These are phyloP conservation scores for Acanthosepion lycidas DNA, from an alignment of 2,888 invertebrate genomes.

Conservation along the genomic window DNA sequence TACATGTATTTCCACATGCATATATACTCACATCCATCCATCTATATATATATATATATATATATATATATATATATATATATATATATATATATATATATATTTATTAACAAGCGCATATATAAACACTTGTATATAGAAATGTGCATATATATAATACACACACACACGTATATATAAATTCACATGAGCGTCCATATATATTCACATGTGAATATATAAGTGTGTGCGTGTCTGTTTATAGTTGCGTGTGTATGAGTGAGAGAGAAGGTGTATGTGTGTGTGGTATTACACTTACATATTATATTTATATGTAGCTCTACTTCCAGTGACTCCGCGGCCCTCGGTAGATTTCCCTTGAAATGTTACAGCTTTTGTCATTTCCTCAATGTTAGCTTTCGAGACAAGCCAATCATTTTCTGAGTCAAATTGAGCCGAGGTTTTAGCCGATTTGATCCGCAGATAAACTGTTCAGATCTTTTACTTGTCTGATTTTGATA, in stretches of 20 bases:
- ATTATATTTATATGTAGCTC: not conserved
- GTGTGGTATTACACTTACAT: not conserved
- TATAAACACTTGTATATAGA: not conserved
- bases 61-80: not conserved
- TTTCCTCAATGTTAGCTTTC: too few species aligned
- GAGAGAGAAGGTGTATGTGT: not conserved
- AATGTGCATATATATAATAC: not conserved
- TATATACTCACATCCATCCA: too few species aligned
- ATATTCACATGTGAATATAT: not conserved
- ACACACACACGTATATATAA: not conserved
- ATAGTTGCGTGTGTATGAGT: not conserved
- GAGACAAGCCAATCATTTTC: too few species aligned
- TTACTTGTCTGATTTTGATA: too few species aligned
- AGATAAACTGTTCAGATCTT: too few species aligned
- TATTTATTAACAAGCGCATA: too few species aligned
- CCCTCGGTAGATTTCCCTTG: too few species aligned
- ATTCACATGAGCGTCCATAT: not conserved
- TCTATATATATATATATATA: too few species aligned
- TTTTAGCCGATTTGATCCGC: too few species aligned
- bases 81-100: not conserved
- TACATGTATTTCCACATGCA: not conserved
- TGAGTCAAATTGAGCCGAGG: too few species aligned
- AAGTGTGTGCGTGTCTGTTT: not conserved
- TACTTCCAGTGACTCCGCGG: not conserved
- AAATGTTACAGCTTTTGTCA: too few species aligned